Evolutionary conservation across 1,140 invertebrate species (phyloP).

Genomic region (Branchinecta lynchi): DNA sequence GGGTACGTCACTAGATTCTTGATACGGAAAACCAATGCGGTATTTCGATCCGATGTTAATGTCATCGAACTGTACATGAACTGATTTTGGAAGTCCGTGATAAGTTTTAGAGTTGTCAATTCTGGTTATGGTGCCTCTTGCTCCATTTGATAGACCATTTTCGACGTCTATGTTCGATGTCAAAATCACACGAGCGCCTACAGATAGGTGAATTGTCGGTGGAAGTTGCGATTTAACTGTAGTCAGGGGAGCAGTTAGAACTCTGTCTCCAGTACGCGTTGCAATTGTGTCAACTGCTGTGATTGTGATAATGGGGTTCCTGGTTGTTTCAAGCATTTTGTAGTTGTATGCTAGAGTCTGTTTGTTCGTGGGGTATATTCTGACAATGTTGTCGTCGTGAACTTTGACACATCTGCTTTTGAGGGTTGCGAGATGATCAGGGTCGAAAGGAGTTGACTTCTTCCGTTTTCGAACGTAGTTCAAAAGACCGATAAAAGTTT

Average conservation of each 20-base stretch:
- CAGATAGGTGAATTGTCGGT: neutral
- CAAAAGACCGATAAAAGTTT: neutral
- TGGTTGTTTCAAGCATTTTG: neutral
- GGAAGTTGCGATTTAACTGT: slow-evolving; percentile 8
- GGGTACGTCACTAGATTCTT: neutral
- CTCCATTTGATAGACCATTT: neutral
- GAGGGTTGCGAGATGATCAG: neutral
- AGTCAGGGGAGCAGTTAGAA: neutral
- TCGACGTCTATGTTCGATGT: neutral
- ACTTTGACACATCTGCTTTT: neutral
- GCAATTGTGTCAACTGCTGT: slow-evolving; percentile 9
- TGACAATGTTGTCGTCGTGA: neutral
- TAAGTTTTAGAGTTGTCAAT: neutral
- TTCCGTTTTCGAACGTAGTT: neutral
- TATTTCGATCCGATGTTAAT: neutral
- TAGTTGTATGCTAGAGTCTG: slow-evolving; percentile 7
- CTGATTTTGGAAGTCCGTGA: neutral
- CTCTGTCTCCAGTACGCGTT: neutral
- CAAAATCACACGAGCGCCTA: slow-evolving; percentile 1
- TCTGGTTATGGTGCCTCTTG: neutral
- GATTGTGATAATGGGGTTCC: neutral
- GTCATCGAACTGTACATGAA: neutral
- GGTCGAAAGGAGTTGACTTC: slow-evolving; percentile 2
- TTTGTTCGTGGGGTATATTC: slow-evolving; percentile 1
- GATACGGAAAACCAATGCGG: neutral